These are phyloP conservation scores for Operophtera brumata DNA, from an alignment of 2,888 invertebrate genomes.

Conservation along the genomic window DNA sequence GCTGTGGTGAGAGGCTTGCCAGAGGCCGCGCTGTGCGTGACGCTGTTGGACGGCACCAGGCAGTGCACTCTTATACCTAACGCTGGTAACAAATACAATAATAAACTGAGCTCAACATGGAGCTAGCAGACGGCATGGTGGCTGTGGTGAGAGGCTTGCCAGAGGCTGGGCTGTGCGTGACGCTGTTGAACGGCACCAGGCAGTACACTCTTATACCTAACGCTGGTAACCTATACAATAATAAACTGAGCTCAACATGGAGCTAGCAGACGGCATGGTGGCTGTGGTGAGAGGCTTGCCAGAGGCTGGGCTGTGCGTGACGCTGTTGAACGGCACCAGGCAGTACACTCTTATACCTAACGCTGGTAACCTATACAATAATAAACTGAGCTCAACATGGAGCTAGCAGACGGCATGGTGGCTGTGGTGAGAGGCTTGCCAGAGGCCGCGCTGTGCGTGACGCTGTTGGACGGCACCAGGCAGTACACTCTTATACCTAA, in stretches of 20 bases:
- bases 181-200: conserved; percentile 53
- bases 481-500: conserved; percentile 59
- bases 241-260: conserved; percentile 33
- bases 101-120: conserved; percentile 33
- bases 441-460: conserved; percentile 55
- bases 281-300: conserved; percentile 56
- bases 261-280: conserved; percentile 54
- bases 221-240: conserved; percentile 39
- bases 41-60: conserved; percentile 53
- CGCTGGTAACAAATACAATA: conserved; percentile 39
- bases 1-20: conserved; percentile 56
- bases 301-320: conserved; percentile 55
- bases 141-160: conserved; percentile 56
- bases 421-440: conserved; percentile 56
- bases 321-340: conserved; percentile 53
- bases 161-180: conserved; percentile 55
- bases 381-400: conserved; percentile 33
- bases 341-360: conserved; percentile 59
- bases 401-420: conserved; percentile 54
- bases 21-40: conserved; percentile 55
- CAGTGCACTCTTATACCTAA: conserved; percentile 58
- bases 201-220: conserved; percentile 59
- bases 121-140: conserved; percentile 54
- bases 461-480: conserved; percentile 53
- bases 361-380: conserved; percentile 39